Conservation (phyloP, 2,888 invertebrate species). For the Apeira syringaria region DNA sequence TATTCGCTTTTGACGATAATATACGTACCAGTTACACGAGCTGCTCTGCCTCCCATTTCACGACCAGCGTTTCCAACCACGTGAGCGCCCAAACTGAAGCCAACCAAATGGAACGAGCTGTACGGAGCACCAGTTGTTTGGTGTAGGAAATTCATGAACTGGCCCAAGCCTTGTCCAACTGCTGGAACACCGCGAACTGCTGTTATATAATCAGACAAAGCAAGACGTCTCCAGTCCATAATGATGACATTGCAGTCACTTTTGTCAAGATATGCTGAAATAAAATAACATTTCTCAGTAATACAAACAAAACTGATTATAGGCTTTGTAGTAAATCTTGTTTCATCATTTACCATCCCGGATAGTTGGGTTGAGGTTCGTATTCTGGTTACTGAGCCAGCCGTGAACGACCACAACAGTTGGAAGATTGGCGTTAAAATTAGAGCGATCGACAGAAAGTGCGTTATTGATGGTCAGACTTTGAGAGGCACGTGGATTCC, state of each 20-base stretch:
- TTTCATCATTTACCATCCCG: conserved; percentile 47
- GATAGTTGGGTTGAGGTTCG: conserved; percentile 40
- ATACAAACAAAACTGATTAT: no score
- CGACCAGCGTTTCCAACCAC: conserved; percentile 53
- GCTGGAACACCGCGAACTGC: conserved; percentile 47
- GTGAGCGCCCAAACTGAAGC: conserved; percentile 60
- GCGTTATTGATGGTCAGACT: conserved; percentile 42
- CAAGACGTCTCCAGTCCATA: conserved; percentile 53
- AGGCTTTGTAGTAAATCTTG: no score
- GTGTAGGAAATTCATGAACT: conserved; percentile 46
- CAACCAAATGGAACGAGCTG: conserved; percentile 48
- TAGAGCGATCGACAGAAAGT: conserved; percentile 40
- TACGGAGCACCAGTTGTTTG: conserved; percentile 36
- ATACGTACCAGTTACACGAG: conserved; percentile 49
- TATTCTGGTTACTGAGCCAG: conserved; percentile 46
- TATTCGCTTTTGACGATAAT: no score
- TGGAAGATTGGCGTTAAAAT: conserved; percentile 42
- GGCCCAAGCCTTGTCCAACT: conserved; percentile 50
- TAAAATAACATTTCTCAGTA: no score
- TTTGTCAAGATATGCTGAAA: conserved; percentile 41
- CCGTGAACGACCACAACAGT: conserved; percentile 53
- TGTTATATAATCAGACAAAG: conserved; percentile 44
- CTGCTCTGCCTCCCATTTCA: conserved; percentile 41
- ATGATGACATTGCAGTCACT: conserved; percentile 51
- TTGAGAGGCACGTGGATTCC: conserved; percentile 39